Percentiles rank a stretch among this genome's conserved stretches.
phyloP scores from a whole-genome alignment of 2,113 vertebrate species.

The Hyaena hyaena region DNA sequence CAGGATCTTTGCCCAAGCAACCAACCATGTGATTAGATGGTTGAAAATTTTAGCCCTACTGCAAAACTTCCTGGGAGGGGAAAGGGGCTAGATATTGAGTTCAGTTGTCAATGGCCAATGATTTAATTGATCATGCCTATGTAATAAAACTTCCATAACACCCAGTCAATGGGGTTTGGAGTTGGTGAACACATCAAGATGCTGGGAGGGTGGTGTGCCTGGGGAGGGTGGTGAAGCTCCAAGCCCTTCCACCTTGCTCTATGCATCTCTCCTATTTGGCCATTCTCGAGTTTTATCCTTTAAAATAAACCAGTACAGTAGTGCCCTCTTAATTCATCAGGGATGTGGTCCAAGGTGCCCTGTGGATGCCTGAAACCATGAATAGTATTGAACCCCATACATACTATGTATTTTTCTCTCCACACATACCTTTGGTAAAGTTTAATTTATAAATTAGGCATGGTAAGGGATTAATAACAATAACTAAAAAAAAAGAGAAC shows the following conservation, averaged over 20 bases:
- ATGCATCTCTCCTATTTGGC: not conserved
- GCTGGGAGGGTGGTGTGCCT: not conserved
- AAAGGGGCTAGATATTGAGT: not conserved
- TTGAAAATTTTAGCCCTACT: not conserved
- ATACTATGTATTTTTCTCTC: not conserved
- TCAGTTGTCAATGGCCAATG: not conserved
- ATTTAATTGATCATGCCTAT: not conserved
- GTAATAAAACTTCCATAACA: not conserved
- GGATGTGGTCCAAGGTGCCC: not conserved
- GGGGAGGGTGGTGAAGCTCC: not conserved
- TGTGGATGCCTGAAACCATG: not conserved
- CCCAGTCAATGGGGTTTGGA: not conserved
- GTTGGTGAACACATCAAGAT: not conserved
- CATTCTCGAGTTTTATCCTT: not conserved
- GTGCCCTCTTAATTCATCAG: not conserved
- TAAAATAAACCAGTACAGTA: not conserved
- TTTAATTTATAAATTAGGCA: not conserved
- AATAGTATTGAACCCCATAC: not conserved
- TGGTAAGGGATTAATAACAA: not conserved
- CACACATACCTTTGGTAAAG: not conserved
- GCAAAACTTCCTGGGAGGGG: not conserved
- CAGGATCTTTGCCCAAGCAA: not conserved
- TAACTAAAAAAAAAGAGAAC: not conserved
- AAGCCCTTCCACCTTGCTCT: not conserved
- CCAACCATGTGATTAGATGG: not conserved